Evolutionary conservation across 2,797 vertebrate species (phyloP).

Genomic region (Crenuchus spilurus): DNA sequence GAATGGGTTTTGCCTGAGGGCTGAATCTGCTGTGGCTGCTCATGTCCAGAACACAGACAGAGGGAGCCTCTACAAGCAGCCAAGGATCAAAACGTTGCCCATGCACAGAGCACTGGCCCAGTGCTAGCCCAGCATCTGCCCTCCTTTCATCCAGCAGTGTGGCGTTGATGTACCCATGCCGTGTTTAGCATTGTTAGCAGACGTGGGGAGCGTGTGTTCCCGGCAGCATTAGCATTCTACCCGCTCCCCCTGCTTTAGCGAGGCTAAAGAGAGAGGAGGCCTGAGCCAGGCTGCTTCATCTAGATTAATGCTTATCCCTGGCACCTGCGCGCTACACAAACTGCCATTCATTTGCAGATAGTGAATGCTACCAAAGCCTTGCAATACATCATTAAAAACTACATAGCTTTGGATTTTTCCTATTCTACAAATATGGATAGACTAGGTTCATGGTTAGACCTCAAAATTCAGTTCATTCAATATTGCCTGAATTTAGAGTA

Average conservation of each 20-base stretch:
- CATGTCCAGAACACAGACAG: slow-evolving; percentile 80
- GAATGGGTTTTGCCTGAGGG: slow-evolving; percentile 86
- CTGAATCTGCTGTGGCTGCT: slow-evolving; percentile 81
- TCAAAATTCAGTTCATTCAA: too few relatives aligned
- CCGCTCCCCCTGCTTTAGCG: slow-evolving; percentile 65
- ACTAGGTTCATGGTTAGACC: too few relatives aligned
- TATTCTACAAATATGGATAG: not conserved
- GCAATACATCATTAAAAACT: not conserved
- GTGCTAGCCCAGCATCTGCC: slow-evolving; percentile 69
- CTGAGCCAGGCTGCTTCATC: slow-evolving; percentile 68
- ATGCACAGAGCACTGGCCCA: slow-evolving; percentile 56
- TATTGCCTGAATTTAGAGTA: too few relatives aligned
- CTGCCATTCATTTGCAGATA: slow-evolving; percentile 76
- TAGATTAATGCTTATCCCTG: slow-evolving; percentile 77
- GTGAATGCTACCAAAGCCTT: slow-evolving; percentile 29
- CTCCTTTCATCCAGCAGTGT: slow-evolving; percentile 55
- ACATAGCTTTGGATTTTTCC: not conserved
- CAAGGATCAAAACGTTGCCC: slow-evolving; percentile 79
- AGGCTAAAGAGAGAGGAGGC: slow-evolving; percentile 73
- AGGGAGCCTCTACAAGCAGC: slow-evolving; percentile 73
- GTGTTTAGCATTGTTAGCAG: slow-evolving; percentile 65
- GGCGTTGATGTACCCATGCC: slow-evolving; percentile 54
- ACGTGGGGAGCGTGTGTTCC: slow-evolving; percentile 29
- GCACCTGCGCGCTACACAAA: slow-evolving; percentile 70
- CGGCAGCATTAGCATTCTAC: slow-evolving; percentile 72